Evolutionary conservation across 2,113 vertebrate species (phyloP).

Genomic region (Morone saxatilis): DNA sequence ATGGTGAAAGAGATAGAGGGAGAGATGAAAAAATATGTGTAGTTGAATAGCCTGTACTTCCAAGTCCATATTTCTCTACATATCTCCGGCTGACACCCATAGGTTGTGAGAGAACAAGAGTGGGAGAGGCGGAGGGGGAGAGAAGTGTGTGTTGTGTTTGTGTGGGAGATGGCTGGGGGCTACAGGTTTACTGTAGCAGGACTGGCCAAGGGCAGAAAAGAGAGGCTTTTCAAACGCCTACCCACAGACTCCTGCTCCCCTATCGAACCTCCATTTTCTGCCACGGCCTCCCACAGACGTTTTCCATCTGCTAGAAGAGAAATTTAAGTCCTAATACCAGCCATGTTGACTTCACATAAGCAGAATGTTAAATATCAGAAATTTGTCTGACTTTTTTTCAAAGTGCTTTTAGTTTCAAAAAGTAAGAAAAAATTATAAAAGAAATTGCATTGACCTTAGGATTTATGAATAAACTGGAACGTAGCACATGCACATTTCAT

Average conservation of each 20-base stretch:
- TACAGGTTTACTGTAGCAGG: slow-evolving; percentile 58
- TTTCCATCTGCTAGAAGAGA: slow-evolving; percentile 42
- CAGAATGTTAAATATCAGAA: slow-evolving; percentile 14
- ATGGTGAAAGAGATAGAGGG: background rate
- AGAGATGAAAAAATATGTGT: background rate
- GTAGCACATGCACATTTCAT: background rate
- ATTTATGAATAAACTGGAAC: background rate
- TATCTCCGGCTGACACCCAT: slow-evolving; percentile 24
- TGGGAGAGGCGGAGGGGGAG: slow-evolving; percentile 34
- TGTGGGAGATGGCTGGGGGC: slow-evolving; percentile 66
- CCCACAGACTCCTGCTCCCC: slow-evolving; percentile 55
- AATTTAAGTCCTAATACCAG: slow-evolving; percentile 23
- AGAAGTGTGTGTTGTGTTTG: slow-evolving; percentile 46
- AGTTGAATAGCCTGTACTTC: slow-evolving; percentile 13
- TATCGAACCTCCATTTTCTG: slow-evolving; percentile 28
- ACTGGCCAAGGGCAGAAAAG: slow-evolving; percentile 60
- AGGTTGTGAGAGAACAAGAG: slow-evolving; percentile 33
- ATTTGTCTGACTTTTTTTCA: background rate
- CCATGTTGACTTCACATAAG: background rate
- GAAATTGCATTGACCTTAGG: background rate
- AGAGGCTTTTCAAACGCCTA: slow-evolving; percentile 73
- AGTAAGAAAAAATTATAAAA: background rate
- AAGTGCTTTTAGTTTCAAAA: background rate
- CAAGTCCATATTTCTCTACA: slow-evolving; percentile 6
- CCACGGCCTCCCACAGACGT: slow-evolving; percentile 64